These are phyloP conservation scores for Drosophila azteca DNA, from an alignment of 1,140 invertebrate genomes.

Conservation along the genomic window DNA sequence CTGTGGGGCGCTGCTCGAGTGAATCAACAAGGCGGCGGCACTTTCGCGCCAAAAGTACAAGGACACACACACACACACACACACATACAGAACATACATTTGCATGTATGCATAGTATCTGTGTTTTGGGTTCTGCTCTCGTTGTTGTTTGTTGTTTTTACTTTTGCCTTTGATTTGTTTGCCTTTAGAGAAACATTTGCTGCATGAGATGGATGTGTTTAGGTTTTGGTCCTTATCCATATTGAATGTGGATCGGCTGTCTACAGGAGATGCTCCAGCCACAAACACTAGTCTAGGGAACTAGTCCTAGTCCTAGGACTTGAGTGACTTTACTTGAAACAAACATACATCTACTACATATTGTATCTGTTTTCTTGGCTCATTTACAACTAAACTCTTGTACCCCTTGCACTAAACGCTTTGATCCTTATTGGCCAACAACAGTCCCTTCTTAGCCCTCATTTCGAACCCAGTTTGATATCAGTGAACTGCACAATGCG, in stretches of 20 bases:
- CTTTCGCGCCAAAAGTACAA: slow-evolving; percentile 53
- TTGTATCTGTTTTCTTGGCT: too few relatives aligned
- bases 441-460: too few relatives aligned
- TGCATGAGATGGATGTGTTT: slow-evolving; percentile 39
- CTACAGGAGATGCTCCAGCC: too few relatives aligned
- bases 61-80: neutral
- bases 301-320: too few relatives aligned
- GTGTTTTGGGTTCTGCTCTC: slow-evolving; percentile 9
- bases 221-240: slow-evolving; percentile 19
- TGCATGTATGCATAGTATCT: slow-evolving; percentile 18
- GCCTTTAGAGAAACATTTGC: slow-evolving; percentile 48
- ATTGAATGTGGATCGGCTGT: slow-evolving; percentile 33
- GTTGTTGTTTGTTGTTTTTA: neutral
- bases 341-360: too few relatives aligned
- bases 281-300: too few relatives aligned
- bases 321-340: too few relatives aligned
- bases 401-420: too few relatives aligned
- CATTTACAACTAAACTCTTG: too few relatives aligned
- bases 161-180: slow-evolving; percentile 36
- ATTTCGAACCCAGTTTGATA: too few relatives aligned
- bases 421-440: too few relatives aligned
- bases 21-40: slow-evolving; percentile 51
- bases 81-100: neutral
- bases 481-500: too few relatives aligned
- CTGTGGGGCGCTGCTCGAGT: slow-evolving; percentile 51